Base-by-base conservation (phyloP, 2,113 vertebrate species). In the Turdus rufiventris region DNA sequence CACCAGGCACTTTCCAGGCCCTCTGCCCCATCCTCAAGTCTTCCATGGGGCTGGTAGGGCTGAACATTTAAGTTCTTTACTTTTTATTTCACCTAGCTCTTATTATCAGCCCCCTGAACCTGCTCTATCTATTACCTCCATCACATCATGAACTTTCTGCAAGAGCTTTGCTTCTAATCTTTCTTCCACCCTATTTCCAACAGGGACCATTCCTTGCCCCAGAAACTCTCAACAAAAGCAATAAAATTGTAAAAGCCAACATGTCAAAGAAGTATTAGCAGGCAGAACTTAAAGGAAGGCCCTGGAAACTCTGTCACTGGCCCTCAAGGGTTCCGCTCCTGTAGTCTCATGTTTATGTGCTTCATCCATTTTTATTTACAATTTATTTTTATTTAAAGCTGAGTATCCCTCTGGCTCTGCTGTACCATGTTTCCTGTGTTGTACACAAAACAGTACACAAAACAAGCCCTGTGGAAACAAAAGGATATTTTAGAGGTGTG, bases 311-410 rank as follows among this genome's bases (percentile, higher is more conserved):
- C 38, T 29, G 15, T 34, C 36, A 25, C 33, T 78, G 47, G 5
- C 34, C n/a, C 40, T n/a, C 42, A 62, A 10, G 5, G 1, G 1
- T 10, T 17, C 33, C 28, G 56, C 51, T 80, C 48, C 14, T 47
- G 40, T 1, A 0, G 3, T 42, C 61, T 85, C 23, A 8, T 1
- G 5, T 10, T 70, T 25, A 72, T 34, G 11, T 4, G 5, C 33
- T 74, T 19, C n/a, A 72, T 24, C n/a, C 6, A 14, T 70, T 91
- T 89, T 48, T 53, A 57, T 62, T 26, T 73, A 40, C 21, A 34
- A 24, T 18, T 60, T 42, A 29, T 40, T 74, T 65, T 65, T 31
- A 51, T 51, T 67, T 54, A 58, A 76, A 88, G 19, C 23, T 2
- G 18, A 70, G 7, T 8, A 5, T 33, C 26, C 43, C 53, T 50